Percentiles rank a stretch among this genome's conserved stretches.
Evolutionary conservation across 2,113 vertebrate species (phyloP).

Genomic region (Dicentrarchus labrax): DNA sequence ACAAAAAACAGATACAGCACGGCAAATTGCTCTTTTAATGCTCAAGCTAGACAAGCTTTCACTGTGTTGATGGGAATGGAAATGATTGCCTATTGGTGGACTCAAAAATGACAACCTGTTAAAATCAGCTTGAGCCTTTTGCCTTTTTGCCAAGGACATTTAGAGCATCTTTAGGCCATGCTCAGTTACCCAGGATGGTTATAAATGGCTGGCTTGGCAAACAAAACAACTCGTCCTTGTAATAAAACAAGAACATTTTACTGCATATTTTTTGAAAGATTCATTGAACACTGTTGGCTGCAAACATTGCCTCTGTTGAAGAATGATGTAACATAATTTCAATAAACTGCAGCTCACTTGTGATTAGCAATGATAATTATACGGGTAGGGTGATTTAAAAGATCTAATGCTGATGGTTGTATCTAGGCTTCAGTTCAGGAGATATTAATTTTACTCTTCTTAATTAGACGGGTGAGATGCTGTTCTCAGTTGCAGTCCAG

Average conservation of each 20-base stretch:
- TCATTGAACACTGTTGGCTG: not conserved
- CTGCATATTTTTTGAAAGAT: not conserved
- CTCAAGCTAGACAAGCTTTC: not conserved
- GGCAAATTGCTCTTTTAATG: conserved; percentile 29
- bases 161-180: not conserved
- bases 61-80: not conserved
- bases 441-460: too few relatives aligned
- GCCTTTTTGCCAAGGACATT: conserved; percentile 15
- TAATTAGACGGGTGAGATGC: too few relatives aligned
- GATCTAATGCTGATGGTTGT: not conserved
- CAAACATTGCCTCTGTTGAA: not conserved
- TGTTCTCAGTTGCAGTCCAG: not conserved
- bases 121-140: conserved; percentile 1
- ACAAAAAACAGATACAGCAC: conserved; percentile 6
- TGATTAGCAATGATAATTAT: too few relatives aligned
- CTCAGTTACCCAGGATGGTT: not conserved
- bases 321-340: not conserved
- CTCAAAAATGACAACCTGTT: conserved; percentile 1
- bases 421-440: not conserved
- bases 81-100: not conserved
- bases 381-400: not conserved
- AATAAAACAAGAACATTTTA: not conserved
- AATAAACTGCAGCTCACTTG: not conserved
- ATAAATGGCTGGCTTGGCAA: not conserved
- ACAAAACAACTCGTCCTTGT: not conserved